Evolutionary conservation across 2,113 vertebrate genomes (phyloP).

Genomic region (Monopterus albus): DNA sequence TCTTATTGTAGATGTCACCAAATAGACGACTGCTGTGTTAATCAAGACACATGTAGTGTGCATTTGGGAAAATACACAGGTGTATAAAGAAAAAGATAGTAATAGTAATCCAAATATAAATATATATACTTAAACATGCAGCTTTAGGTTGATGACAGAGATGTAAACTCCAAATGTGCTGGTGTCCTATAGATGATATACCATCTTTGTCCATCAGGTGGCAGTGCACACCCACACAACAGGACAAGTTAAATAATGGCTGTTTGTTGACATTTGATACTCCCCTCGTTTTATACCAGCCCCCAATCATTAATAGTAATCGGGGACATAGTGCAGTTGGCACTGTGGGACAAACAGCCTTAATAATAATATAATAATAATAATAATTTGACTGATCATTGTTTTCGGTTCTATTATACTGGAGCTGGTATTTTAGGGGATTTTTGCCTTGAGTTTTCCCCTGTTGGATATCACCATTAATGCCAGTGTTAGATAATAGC

Average conservation of each 20-base stretch:
- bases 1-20: too few species aligned
- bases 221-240: conserved; percentile 13
- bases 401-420: background rate
- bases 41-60: too few species aligned
- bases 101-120: too few species aligned
- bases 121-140: too few species aligned
- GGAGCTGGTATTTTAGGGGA: conserved; percentile 42
- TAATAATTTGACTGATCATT: background rate
- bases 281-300: background rate
- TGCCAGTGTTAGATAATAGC: conserved; percentile 26
- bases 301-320: conserved; percentile 11
- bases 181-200: too few species aligned
- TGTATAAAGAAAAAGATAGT: too few species aligned
- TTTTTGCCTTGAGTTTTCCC: conserved; percentile 35
- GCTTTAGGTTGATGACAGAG: background rate
- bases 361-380: too few species aligned
- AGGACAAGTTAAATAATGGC: background rate
- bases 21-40: too few species aligned
- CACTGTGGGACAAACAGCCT: background rate
- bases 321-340: background rate
- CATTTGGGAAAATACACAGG: too few species aligned
- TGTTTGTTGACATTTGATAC: conserved; percentile 12
- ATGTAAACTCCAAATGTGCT: too few species aligned
- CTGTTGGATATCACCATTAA: conserved; percentile 15
- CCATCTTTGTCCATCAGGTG: conserved; percentile 32